Evolutionary conservation across 2,797 vertebrate genomes (phyloP).

Genomic region (Sebastes miniatus): DNA sequence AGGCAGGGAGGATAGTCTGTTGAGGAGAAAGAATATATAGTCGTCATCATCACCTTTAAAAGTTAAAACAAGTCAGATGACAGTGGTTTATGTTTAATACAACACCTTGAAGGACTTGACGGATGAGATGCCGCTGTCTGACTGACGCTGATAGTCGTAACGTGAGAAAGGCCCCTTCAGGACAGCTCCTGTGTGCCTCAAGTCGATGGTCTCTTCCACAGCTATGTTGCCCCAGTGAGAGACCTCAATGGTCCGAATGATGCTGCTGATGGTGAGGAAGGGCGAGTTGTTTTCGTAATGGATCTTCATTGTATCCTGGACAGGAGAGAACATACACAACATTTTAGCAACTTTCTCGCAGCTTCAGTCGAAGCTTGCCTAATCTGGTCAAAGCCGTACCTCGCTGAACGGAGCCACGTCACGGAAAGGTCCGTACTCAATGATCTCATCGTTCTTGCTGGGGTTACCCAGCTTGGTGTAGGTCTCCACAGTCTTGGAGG

Average conservation of each 20-base stretch:
- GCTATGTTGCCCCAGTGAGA: conserved; percentile 99
- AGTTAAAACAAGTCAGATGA: not conserved
- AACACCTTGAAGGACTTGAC: conserved; percentile 97
- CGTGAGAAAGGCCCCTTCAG: conserved; percentile 97
- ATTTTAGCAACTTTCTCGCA: not conserved
- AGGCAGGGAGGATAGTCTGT: conserved; percentile 98
- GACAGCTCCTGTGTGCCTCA: conserved; percentile 94
- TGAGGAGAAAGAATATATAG: not conserved
- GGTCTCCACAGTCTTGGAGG: conserved; percentile 93
- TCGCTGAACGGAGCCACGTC: conserved; percentile 90
- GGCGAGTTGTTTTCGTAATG: conserved; percentile 98
- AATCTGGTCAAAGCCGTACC: conserved; percentile 70
- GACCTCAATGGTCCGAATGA: conserved; percentile 94
- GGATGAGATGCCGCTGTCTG: conserved; percentile 98
- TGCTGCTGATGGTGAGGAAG: conserved; percentile 95
- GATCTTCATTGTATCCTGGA: conserved; percentile 91
- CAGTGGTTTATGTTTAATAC: not conserved
- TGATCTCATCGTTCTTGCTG: conserved; percentile 88
- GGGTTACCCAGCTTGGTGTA: conserved; percentile 97
- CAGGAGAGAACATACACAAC: not conserved
- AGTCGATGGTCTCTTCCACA: conserved; percentile 94
- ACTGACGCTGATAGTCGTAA: conserved; percentile 98
- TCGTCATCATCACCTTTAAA: not conserved
- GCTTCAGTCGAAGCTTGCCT: not conserved
- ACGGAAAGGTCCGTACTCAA: conserved; percentile 95